A percentile compares a stretch with the other conserved stretches of the same genome.
Conservation (phyloP, 2,113 vertebrate genomes). For the Rhabdornis inornatus region DNA sequence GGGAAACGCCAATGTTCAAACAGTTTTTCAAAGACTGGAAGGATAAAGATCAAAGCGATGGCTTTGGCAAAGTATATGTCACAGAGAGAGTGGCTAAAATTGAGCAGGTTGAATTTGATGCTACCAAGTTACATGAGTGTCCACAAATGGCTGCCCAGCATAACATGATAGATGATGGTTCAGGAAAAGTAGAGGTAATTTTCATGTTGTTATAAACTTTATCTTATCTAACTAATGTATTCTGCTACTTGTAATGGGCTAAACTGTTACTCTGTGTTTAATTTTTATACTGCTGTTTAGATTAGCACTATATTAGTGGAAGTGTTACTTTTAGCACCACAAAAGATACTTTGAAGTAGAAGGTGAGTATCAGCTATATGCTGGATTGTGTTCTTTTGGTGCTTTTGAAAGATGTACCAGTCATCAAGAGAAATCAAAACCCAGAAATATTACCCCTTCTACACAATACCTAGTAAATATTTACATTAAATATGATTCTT, state of each 20-base stretch:
- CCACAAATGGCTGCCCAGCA: slow-evolving; percentile 88
- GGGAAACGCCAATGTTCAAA: slow-evolving; percentile 89
- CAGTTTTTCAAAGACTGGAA: slow-evolving; percentile 90
- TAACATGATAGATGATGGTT: slow-evolving; percentile 89
- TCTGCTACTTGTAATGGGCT: neutral
- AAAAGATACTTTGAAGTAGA: neutral
- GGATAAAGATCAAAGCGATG: slow-evolving; percentile 84
- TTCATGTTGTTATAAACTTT: neutral
- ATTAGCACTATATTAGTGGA: neutral
- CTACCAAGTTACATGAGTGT: slow-evolving; percentile 83
- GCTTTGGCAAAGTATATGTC: slow-evolving; percentile 84
- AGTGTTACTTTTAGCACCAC: neutral
- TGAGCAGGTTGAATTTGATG: slow-evolving; percentile 85
- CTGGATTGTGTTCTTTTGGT: neutral
- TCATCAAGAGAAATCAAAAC: neutral
- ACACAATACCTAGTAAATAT: neutral
- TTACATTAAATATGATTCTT: neutral
- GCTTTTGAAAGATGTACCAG: neutral
- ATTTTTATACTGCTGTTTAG: neutral
- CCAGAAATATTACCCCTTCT: neutral
- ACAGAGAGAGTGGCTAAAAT: slow-evolving; percentile 86
- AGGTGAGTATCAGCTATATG: neutral
- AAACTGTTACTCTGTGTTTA: neutral
- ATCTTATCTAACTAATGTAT: neutral
- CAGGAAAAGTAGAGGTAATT: slow-evolving; percentile 83